Percentiles rank a stretch among this genome's conserved stretches.
Conservation (phyloP, 2,797 vertebrate genomes). For the Helicolenus hilgendorfi region DNA sequence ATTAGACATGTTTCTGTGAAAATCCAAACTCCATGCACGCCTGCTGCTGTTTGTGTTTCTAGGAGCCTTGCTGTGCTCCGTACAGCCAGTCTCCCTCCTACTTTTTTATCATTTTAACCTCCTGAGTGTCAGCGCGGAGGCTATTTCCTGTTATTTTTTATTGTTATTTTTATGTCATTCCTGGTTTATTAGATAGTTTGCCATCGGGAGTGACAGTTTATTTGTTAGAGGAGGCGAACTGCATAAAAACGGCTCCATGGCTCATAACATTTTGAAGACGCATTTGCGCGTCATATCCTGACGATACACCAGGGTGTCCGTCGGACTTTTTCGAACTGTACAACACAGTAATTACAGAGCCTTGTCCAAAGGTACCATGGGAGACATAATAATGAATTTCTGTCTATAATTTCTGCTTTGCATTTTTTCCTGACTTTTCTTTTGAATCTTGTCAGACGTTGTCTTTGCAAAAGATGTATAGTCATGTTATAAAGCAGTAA, state of each 20-base stretch:
- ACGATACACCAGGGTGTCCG: constrained; percentile 21
- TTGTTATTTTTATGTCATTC: constrained; percentile 70
- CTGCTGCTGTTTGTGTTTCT: constrained; percentile 26
- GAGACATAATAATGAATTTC: constrained; percentile 30
- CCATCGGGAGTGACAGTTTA: constrained; percentile 53
- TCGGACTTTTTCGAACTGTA: constrained; percentile 22
- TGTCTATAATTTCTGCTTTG: constrained; percentile 11
- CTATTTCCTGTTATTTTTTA: constrained; percentile 61
- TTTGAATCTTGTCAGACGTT: background rate
- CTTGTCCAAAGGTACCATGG: constrained; percentile 14
- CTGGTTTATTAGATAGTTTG: constrained; percentile 69
- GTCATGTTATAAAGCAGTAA: background rate
- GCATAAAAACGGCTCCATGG: constrained; percentile 51
- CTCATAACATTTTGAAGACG: constrained; percentile 58
- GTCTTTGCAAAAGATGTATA: background rate
- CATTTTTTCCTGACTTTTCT: background rate
- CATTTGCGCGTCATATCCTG: constrained; percentile 7
- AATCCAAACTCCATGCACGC: constrained; percentile 34
- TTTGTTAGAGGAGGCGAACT: constrained; percentile 61
- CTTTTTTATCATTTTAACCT: constrained; percentile 62
- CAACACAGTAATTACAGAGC: background rate
- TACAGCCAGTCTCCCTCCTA: background rate
- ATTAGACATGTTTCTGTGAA: constrained; percentile 67
- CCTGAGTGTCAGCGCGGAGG: constrained; percentile 28
- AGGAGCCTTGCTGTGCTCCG: background rate